These are phyloP conservation scores for Perca fluviatilis DNA, from an alignment of 2,113 vertebrate species.

Conservation along the genomic window DNA sequence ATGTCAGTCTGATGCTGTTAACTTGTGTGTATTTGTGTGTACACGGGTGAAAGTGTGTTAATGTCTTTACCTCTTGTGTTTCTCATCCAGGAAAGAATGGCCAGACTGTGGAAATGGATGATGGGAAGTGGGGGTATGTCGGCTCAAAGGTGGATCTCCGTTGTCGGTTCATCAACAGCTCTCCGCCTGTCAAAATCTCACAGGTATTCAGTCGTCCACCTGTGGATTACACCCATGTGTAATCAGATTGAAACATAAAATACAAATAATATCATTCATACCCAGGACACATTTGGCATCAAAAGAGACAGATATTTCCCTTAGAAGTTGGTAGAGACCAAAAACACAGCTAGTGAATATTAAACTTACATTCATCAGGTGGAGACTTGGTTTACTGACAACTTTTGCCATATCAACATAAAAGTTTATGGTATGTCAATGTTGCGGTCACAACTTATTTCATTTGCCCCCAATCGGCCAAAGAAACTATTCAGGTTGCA, in stretches of 20 bases:
- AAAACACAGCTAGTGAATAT: no score
- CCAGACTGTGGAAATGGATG: conserved; percentile 90
- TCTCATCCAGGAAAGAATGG: conserved; percentile 60
- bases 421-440: no score
- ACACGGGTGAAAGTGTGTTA: neutral
- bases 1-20: conserved; percentile 3
- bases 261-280: neutral
- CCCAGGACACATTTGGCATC: neutral
- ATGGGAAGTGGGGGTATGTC: conserved; percentile 90
- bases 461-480: no score
- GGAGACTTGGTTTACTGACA: no score
- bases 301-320: no score
- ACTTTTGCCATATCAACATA: no score
- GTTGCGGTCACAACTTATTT: no score
- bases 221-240: neutral
- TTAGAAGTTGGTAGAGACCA: no score
- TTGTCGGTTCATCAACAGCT: conserved; percentile 92
- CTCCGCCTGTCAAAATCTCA: conserved; percentile 93
- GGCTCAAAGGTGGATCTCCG: conserved; percentile 93
- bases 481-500: no score
- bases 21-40: conserved; percentile 2
- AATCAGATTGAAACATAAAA: neutral
- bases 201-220: conserved; percentile 83
- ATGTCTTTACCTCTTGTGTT: conserved; percentile 21
- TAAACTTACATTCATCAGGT: no score